Percentiles rank a stretch among this genome's conserved stretches.
Conservation (phyloP, 2,888 invertebrate species). For the Drosophila putrida region DNA sequence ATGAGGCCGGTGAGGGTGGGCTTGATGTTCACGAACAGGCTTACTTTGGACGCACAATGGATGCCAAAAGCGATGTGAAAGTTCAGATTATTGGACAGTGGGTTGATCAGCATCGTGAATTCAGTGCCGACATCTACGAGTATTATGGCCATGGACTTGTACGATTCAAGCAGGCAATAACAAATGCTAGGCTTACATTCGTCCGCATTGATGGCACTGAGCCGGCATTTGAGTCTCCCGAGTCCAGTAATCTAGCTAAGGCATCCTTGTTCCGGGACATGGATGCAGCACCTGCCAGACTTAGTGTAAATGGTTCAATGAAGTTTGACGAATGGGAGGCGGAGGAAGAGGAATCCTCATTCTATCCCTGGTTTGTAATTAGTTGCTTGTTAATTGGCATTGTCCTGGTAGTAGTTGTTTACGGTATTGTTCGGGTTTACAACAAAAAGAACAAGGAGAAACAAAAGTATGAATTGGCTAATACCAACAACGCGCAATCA, state of each 20-base stretch:
- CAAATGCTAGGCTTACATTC: conserved; percentile 64
- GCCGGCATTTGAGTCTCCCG: conserved; percentile 78
- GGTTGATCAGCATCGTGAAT: conserved; percentile 78
- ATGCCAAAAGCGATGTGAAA: conserved; percentile 73
- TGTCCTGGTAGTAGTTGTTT: conserved; percentile 63
- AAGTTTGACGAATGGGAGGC: conserved; percentile 56
- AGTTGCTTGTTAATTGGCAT: conserved; percentile 66
- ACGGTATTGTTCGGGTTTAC: conserved; percentile 68
- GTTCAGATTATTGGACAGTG: conserved; percentile 83
- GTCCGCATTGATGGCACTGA: conserved; percentile 79
- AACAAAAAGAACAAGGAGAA: conserved; percentile 64
- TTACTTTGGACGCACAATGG: conserved; percentile 81
- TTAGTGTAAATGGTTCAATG: conserved; percentile 36
- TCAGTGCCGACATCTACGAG: conserved; percentile 80
- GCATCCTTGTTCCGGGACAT: conserved; percentile 61
- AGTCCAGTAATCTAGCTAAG: conserved; percentile 65
- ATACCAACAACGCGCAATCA: conserved; percentile 43
- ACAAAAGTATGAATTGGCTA: conserved; percentile 75
- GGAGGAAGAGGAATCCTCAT: conserved; percentile 51
- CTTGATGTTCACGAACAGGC: conserved; percentile 78
- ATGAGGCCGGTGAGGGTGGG: conserved; percentile 76
- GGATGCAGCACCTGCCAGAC: conserved; percentile 35
- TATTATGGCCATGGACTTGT: conserved; percentile 79
- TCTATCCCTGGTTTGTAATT: conserved; percentile 80
- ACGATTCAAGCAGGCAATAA: conserved; percentile 68